phyloP scores from a whole-genome alignment of 1,140 invertebrate species.

The Lepidostoma basale region DNA sequence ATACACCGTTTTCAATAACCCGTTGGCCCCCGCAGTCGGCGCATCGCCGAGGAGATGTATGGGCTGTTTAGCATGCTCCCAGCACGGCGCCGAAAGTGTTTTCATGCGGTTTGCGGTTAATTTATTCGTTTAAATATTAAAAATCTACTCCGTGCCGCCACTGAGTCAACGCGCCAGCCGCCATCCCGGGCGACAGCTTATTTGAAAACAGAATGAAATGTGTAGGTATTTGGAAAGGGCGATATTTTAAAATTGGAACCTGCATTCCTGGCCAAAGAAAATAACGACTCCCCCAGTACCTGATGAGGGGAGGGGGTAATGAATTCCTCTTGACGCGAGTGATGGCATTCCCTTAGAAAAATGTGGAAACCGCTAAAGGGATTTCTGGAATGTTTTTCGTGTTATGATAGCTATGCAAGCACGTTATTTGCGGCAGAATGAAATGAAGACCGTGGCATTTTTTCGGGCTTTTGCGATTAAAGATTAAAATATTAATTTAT shows the following conservation, averaged over 20 bases:
- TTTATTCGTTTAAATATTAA: conserved; percentile 38
- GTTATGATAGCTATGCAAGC: too few relatives aligned
- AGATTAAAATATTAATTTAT: too few relatives aligned
- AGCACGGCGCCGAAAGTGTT: conserved; percentile 25
- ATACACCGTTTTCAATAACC: conserved; percentile 26
- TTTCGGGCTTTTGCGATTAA: too few relatives aligned
- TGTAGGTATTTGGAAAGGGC: conserved; percentile 11
- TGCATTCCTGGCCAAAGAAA: background rate
- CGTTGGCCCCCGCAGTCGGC: background rate
- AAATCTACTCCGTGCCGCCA: conserved; percentile 30
- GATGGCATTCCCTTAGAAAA: too few relatives aligned
- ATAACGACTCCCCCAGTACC: too few relatives aligned
- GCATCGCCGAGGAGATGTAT: conserved; percentile 10
- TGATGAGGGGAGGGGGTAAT: too few relatives aligned
- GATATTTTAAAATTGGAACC: conserved; percentile 26
- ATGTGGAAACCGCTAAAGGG: too few relatives aligned
- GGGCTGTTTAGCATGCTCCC: conserved; percentile 29
- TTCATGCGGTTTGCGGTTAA: conserved; percentile 27
- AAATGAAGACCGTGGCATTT: too few relatives aligned
- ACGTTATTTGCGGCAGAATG: too few relatives aligned
- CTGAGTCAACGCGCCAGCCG: conserved; percentile 8
- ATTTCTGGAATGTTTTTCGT: too few relatives aligned
- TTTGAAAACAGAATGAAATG: conserved; percentile 20
- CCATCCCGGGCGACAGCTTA: background rate
- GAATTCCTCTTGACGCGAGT: too few relatives aligned